Percentiles rank a stretch among this genome's conserved stretches.
phyloP scores from a whole-genome alignment of 2,113 vertebrate species.

The Malaclemys terrapin region DNA sequence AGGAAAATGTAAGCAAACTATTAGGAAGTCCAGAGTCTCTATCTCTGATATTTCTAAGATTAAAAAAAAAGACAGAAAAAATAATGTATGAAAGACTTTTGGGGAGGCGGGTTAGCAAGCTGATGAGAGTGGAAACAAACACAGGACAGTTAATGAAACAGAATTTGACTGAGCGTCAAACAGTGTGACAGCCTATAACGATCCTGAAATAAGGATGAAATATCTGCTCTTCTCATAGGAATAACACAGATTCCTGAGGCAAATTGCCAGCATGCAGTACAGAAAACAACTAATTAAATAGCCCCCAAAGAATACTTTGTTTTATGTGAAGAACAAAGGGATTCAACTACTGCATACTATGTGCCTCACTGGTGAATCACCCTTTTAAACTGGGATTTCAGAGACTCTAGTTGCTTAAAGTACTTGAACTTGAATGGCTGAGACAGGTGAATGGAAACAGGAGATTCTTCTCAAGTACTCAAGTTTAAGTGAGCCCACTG shows the following conservation, averaged over 20 bases:
- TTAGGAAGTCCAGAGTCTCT: not conserved
- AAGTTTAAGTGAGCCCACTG: not conserved
- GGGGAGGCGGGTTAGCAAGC: not conserved
- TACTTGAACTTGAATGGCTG: not conserved
- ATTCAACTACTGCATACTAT: not conserved
- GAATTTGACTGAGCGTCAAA: constrained; percentile 36
- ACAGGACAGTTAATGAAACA: constrained; percentile 49
- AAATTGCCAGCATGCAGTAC: constrained; percentile 22
- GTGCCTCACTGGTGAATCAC: not conserved
- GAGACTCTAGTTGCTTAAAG: not conserved
- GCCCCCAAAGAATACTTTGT: constrained; percentile 8
- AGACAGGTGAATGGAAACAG: not conserved
- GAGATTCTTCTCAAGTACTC: not conserved
- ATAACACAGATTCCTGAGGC: constrained; percentile 38
- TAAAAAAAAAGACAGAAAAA: not conserved
- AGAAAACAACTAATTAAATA: constrained; percentile 21
- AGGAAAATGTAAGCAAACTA: not conserved
- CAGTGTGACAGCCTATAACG: constrained; percentile 10
- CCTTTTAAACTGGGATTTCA: not conserved
- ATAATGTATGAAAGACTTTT: not conserved
- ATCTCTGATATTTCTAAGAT: not conserved
- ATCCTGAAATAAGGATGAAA: constrained; percentile 45
- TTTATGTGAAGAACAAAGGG: constrained; percentile 31
- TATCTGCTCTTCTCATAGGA: constrained; percentile 6
- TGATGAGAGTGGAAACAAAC: constrained; percentile 49